Conservation (phyloP, 2,888 invertebrate species). For the Perizoma affinitatum region DNA sequence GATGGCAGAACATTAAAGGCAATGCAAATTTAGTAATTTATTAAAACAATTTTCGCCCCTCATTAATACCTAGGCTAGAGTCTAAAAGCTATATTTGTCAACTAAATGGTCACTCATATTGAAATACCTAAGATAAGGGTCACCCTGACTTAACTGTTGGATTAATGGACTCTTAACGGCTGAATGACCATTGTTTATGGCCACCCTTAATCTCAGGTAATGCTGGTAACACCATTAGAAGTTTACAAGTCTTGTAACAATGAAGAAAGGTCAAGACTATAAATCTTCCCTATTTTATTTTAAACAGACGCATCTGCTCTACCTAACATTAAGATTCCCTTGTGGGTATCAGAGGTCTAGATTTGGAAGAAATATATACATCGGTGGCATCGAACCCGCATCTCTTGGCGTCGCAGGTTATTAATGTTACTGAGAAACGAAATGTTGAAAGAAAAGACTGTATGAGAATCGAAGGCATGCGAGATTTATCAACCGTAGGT, state of each 20-base stretch:
- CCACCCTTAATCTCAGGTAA: constrained; percentile 33
- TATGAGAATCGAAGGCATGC: too few species aligned
- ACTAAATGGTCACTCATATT: constrained; percentile 16
- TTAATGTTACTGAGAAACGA: too few species aligned
- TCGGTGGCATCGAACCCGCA: too few species aligned
- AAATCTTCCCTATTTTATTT: too few species aligned
- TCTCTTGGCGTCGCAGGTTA: too few species aligned
- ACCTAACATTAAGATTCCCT: too few species aligned
- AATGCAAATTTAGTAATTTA: constrained; percentile 6
- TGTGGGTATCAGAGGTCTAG: too few species aligned
- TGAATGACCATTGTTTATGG: constrained; percentile 32
- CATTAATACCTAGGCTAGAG: not conserved
- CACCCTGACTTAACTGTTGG: constrained; percentile 18
- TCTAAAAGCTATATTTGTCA: constrained; percentile 9
- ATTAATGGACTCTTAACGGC: constrained; percentile 29
- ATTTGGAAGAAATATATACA: too few species aligned
- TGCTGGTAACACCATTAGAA: constrained; percentile 19
- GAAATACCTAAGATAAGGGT: constrained; percentile 20
- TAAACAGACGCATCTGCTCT: too few species aligned
- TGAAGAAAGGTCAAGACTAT: constrained; percentile 14
- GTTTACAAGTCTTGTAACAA: constrained; percentile 20
- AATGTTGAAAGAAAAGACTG: too few species aligned
- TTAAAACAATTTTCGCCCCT: constrained; percentile 1
- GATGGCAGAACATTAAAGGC: not conserved
- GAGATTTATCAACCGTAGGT: too few species aligned